These are phyloP conservation scores for Seira sanloemensis DNA, from an alignment of 2,888 invertebrate genomes.

Conservation along the genomic window DNA sequence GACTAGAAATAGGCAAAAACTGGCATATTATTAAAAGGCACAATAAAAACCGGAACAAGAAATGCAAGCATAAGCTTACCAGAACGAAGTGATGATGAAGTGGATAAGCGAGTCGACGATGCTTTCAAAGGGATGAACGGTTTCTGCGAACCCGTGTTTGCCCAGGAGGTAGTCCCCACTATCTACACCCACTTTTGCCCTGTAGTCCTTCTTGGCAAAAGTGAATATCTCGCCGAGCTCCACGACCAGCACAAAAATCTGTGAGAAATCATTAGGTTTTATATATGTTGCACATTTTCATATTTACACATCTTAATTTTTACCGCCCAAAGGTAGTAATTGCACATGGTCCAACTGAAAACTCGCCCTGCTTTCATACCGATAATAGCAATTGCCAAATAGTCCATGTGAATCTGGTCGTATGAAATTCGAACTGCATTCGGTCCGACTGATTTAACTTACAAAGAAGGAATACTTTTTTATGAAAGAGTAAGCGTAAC, in stretches of 20 bases:
- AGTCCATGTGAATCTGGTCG: constrained; percentile 46
- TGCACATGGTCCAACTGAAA: constrained; percentile 43
- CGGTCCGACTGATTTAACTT: constrained; percentile 38
- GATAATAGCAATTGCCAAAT: constrained; percentile 37
- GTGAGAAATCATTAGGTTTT: too few species aligned
- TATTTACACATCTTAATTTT: not conserved
- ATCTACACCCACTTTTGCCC: too few species aligned
- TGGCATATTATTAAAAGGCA: too few species aligned
- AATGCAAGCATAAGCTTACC: constrained; percentile 16
- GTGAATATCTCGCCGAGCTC: constrained; percentile 40
- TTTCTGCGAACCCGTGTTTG: not conserved
- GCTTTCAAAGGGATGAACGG: not conserved
- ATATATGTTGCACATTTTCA: not conserved
- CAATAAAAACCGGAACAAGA: too few species aligned
- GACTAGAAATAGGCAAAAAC: constrained; percentile 14
- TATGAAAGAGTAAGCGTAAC: too few species aligned
- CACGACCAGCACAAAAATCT: constrained; percentile 37
- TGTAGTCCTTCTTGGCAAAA: constrained; percentile 18
- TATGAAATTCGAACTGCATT: constrained; percentile 40
- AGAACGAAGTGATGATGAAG: constrained; percentile 12
- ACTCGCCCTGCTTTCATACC: constrained; percentile 39
- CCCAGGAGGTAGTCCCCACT: not conserved
- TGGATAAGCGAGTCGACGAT: constrained; percentile 13
- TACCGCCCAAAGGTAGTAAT: constrained; percentile 49
- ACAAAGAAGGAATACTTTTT: too few species aligned